Evolutionary conservation across 1,140 invertebrate genomes (phyloP).

Genomic region (Cepaea nemoralis): DNA sequence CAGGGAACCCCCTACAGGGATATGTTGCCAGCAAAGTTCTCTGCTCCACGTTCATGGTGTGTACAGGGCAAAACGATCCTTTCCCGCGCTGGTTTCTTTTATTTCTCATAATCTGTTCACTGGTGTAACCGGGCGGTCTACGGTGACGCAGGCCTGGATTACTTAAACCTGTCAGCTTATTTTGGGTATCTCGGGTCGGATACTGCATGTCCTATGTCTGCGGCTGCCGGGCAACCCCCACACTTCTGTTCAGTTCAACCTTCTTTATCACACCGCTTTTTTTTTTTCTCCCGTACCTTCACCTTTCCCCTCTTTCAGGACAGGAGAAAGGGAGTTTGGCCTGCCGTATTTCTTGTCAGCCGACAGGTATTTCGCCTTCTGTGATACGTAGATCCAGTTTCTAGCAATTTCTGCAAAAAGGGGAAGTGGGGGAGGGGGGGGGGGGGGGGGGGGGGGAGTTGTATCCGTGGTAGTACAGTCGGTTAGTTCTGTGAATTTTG

Average conservation of each 20-base stretch:
- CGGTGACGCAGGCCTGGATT: neutral
- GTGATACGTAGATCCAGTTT: neutral
- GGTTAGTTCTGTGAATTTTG: too few species aligned
- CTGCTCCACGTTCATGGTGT: neutral
- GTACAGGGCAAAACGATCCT: neutral
- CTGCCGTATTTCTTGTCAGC: neutral
- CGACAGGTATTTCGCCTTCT: conserved; percentile 6
- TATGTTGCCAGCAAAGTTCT: neutral
- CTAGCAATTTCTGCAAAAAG: too few species aligned
- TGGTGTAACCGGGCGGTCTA: neutral
- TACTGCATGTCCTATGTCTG: conserved; percentile 10
- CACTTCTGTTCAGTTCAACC: too few species aligned
- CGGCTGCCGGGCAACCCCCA: neutral
- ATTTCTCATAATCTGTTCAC: neutral
- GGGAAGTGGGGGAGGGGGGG: too few species aligned
- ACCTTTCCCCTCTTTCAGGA: neutral
- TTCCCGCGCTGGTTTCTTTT: neutral
- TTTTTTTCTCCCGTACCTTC: neutral
- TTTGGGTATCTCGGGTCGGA: conserved; percentile 21
- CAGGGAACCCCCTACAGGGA: too few species aligned
- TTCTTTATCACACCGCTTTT: neutral
- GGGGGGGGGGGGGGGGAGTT: too few species aligned
- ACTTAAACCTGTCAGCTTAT: conserved; percentile 6
- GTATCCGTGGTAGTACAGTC: too few species aligned
- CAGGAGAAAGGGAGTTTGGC: neutral